Conservation (phyloP, 2,888 invertebrate species). For the Cantharis lateralis region DNA sequence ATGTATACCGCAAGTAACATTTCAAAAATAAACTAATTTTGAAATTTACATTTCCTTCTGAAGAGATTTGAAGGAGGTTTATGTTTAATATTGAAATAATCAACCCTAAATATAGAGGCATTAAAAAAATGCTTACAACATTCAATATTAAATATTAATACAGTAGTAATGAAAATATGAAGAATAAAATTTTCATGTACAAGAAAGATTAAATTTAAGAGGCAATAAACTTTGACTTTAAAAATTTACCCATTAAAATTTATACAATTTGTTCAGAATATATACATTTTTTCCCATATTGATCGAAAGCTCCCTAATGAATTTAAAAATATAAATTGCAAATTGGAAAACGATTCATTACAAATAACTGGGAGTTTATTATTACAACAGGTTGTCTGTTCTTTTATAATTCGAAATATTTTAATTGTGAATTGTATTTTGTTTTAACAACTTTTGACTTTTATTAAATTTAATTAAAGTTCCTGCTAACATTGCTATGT, state of each 20-base stretch:
- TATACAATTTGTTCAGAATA: neutral
- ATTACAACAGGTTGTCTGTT: slow-evolving; percentile 1
- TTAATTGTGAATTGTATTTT: neutral
- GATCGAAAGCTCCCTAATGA: neutral
- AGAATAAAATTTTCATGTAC: neutral
- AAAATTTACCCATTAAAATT: neutral
- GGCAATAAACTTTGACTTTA: neutral
- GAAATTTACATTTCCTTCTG: neutral
- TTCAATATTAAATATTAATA: neutral
- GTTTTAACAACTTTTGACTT: neutral
- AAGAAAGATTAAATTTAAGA: neutral
- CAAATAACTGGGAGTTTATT: neutral
- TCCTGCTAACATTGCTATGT: neutral
- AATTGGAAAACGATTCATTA: neutral
- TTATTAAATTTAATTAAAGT: neutral
- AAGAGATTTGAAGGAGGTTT: neutral
- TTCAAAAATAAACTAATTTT: neutral
- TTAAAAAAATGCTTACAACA: neutral
- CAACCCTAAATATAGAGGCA: neutral
- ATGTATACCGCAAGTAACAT: neutral
- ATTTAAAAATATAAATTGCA: neutral
- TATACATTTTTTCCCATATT: neutral
- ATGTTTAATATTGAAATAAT: neutral
- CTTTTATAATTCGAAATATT: neutral
- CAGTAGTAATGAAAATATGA: neutral